Evolutionary conservation across 2,888 invertebrate genomes (phyloP).

Genomic region (Sycophila texana): DNA sequence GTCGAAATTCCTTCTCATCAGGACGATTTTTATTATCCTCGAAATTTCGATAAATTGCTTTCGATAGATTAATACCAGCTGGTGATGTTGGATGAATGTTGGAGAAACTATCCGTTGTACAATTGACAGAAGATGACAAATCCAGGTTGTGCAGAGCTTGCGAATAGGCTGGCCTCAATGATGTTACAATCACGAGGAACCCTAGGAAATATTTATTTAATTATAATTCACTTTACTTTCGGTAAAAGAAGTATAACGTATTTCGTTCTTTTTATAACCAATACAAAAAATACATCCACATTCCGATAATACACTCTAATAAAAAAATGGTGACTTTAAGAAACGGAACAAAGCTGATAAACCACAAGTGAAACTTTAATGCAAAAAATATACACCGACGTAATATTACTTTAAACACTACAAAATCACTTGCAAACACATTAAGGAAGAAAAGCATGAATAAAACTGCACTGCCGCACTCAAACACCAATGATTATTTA

Average conservation of each 20-base stretch:
- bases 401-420: no score
- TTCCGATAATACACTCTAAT: no score
- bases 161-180: slow-evolving; percentile 54
- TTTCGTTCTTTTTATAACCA: no score
- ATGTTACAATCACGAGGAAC: slow-evolving; percentile 56
- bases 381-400: no score
- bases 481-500: slow-evolving; percentile 15
- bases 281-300: no score
- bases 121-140: slow-evolving; percentile 61
- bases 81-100: slow-evolving; percentile 59
- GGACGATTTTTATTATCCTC: slow-evolving; percentile 1
- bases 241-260: not conserved
- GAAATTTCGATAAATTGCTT: not conserved
- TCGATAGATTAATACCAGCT: slow-evolving; percentile 26
- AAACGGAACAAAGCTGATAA: no score
- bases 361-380: no score
- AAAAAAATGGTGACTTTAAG: no score
- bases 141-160: slow-evolving; percentile 58
- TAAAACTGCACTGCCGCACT: not conserved
- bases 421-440: no score
- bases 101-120: slow-evolving; percentile 63
- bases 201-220: slow-evolving; percentile 37
- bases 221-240: not conserved
- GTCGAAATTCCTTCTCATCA: not conserved
- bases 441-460: not conserved